Evolutionary conservation across 2,113 vertebrate species (phyloP).

Genomic region (Corynorhinus townsendii): DNA sequence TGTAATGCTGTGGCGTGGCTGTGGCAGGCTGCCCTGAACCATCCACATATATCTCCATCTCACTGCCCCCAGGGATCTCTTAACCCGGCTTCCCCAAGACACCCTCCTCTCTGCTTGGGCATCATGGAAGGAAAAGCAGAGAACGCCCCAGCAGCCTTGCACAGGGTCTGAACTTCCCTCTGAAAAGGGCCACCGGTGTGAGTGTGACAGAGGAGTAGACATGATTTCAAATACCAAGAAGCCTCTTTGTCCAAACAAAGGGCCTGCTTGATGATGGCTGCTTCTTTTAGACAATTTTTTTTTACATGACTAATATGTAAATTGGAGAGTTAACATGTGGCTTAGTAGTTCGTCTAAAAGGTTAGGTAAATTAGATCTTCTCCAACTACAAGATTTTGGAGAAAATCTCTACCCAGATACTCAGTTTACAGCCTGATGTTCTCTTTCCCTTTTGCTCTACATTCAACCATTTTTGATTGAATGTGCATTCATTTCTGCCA

Average conservation of each 20-base stretch:
- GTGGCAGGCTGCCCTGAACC: background rate
- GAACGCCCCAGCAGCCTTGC: background rate
- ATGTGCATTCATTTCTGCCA: background rate
- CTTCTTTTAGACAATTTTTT: background rate
- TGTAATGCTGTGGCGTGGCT: background rate
- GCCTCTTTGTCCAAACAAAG: background rate
- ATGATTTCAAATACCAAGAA: background rate
- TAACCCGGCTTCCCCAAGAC: background rate
- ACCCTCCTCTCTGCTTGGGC: background rate
- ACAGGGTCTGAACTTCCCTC: background rate
- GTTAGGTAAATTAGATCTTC: background rate
- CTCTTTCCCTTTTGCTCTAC: background rate
- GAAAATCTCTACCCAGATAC: background rate
- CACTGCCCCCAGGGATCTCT: rapidly evolving
- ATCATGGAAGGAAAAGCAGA: background rate
- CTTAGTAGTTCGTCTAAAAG: background rate
- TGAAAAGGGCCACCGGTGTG: background rate
- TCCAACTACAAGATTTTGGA: background rate
- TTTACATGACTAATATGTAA: background rate
- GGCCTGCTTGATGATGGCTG: background rate
- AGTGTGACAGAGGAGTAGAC: background rate
- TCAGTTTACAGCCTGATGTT: background rate
- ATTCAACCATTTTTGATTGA: background rate
- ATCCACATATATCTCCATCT: background rate
- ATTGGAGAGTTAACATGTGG: background rate